Percentiles rank a stretch among this genome's conserved stretches.
Evolutionary conservation across 2,113 vertebrate species (phyloP).

Genomic region (Grammomys dolichurus): DNA sequence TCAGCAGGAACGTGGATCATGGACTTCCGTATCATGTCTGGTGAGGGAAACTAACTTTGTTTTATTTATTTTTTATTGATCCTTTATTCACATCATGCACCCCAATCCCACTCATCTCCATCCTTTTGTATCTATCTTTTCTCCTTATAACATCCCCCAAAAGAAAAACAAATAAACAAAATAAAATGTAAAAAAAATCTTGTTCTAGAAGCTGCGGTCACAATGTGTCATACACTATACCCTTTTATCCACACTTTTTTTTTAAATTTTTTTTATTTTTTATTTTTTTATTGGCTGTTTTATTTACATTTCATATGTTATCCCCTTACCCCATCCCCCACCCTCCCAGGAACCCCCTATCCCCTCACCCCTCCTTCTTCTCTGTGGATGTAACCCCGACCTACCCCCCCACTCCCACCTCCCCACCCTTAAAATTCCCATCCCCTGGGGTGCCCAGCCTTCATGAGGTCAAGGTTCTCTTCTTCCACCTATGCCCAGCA

Average conservation of each 20-base stretch:
- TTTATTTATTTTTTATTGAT: background rate
- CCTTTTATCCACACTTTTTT: background rate
- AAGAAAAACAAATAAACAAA: background rate
- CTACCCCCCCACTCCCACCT: no score
- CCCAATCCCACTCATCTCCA: background rate
- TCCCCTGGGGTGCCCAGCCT: no score
- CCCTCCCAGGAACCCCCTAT: no score
- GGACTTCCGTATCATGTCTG: background rate
- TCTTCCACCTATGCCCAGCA: no score
- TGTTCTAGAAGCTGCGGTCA: background rate
- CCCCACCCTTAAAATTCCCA: no score
- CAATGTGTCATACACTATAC: background rate
- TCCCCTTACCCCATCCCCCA: no score
- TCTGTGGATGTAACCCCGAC: no score
- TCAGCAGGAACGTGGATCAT: background rate
- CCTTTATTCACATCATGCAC: background rate
- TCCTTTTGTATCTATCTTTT: background rate
- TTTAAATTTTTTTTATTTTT: no score
- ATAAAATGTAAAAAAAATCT: background rate
- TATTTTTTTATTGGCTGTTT: no score
- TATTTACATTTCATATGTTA: no score
- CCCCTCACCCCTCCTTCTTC: no score
- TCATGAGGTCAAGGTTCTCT: no score
- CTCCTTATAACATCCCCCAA: background rate
- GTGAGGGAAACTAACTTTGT: background rate